Conservation (phyloP, 2,888 invertebrate genomes). For the Vanessa cardui region DNA sequence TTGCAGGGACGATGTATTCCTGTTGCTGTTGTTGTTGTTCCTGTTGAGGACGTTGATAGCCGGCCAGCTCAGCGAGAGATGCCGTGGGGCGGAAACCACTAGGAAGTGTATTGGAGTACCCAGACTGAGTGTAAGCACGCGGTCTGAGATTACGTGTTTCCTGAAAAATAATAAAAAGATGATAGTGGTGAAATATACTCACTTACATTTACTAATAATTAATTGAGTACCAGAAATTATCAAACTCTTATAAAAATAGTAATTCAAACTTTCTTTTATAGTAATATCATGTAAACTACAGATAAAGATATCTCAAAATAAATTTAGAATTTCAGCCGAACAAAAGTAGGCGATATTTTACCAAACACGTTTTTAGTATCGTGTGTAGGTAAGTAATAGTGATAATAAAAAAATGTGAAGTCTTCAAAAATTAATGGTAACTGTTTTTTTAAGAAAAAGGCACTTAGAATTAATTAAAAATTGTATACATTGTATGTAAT, state of each 20-base stretch:
- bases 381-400: no score
- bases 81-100: slow-evolving; percentile 74
- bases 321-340: no score
- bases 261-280: no score
- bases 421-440: no score
- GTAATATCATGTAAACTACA: no score
- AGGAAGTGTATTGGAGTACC: slow-evolving; percentile 67
- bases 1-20: slow-evolving; percentile 53
- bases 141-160: slow-evolving; percentile 77
- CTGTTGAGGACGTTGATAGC: slow-evolving; percentile 65
- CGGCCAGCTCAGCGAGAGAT: slow-evolving; percentile 74
- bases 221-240: no score
- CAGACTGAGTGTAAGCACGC: slow-evolving; percentile 70
- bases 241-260: no score
- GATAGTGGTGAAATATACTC: not conserved
- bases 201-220: not conserved
- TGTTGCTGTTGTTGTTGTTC: slow-evolving; percentile 47
- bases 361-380: no score
- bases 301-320: no score
- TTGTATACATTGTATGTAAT: not conserved
- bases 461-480: not conserved
- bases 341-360: no score
- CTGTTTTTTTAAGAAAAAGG: no score
- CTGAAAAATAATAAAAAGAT: slow-evolving; percentile 48
- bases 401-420: no score